These are phyloP conservation scores for Drosophila insularis DNA, from an alignment of 1,140 invertebrate species.

Conservation along the genomic window DNA sequence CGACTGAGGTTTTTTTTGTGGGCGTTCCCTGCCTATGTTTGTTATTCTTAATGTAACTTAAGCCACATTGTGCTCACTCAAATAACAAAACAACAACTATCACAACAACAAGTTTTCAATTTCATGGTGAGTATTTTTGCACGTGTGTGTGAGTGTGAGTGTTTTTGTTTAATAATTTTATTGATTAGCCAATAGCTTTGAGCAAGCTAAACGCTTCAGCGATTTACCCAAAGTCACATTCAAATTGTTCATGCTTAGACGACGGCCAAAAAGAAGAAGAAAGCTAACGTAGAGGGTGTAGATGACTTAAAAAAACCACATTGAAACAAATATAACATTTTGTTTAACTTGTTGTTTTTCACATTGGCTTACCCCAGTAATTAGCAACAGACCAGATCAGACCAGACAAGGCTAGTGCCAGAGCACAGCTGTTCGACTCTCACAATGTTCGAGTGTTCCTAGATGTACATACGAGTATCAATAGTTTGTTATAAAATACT, in stretches of 20 bases:
- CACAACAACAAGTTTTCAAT: constrained; percentile 37
- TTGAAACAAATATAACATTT: constrained; percentile 31
- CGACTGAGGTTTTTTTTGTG: not conserved
- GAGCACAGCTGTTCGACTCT: constrained; percentile 21
- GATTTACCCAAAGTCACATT: constrained; percentile 31
- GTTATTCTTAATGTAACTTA: constrained; percentile 32
- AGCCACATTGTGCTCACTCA: constrained; percentile 40
- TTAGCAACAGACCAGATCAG: constrained; percentile 34
- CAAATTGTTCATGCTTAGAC: not conserved
- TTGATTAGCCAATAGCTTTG: constrained; percentile 38
- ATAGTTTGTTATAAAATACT: constrained; percentile 18
- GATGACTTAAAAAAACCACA: constrained; percentile 16
- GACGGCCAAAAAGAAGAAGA: not conserved
- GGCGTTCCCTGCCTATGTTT: not conserved
- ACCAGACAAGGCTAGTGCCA: constrained; percentile 14
- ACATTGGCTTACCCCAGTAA: constrained; percentile 31
- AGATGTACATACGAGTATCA: not conserved
- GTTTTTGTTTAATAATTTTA: constrained; percentile 46
- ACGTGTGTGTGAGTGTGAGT: not conserved
- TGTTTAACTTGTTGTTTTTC: constrained; percentile 3
- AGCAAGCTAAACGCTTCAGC: constrained; percentile 48
- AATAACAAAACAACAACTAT: constrained; percentile 47
- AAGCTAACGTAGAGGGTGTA: constrained; percentile 8
- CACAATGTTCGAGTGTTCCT: not conserved
- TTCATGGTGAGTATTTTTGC: not conserved